Percentiles rank a stretch among this genome's conserved stretches.
Conservation (phyloP, 2,797 vertebrate genomes). For the Sciaenops ocellatus region DNA sequence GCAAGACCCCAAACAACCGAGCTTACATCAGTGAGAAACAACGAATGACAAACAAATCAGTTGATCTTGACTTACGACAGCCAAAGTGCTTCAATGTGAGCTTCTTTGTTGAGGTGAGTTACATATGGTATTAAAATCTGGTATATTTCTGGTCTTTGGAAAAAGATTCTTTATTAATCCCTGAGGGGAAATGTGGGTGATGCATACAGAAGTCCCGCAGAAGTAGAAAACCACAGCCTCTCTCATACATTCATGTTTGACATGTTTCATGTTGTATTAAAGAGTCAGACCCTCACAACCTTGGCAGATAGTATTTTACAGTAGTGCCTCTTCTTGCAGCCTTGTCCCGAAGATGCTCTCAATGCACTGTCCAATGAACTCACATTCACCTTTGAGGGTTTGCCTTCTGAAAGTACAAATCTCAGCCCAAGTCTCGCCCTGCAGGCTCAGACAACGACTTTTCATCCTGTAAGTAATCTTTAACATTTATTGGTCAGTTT, state of each 20-base stretch:
- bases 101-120: conserved; percentile 69
- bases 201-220: too few species aligned
- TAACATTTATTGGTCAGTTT: not conserved
- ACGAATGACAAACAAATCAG: not conserved
- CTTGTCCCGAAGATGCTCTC: conserved; percentile 85
- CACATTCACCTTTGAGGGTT: conserved; percentile 81
- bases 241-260: too few species aligned
- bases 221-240: too few species aligned
- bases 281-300: not conserved
- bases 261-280: not conserved
- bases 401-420: conserved; percentile 27
- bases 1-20: conserved; percentile 73
- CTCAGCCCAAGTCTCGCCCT: conserved; percentile 79
- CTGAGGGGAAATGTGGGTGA: not conserved
- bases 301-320: not conserved
- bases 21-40: conserved; percentile 64
- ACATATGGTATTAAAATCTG: not conserved
- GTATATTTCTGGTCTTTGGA: too few species aligned
- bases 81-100: rapidly evolving
- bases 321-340: conserved; percentile 61
- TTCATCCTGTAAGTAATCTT: conserved; percentile 71
- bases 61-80: rapidly evolving
- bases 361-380: conserved; percentile 83
- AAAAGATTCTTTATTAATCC: too few species aligned
- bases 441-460: conserved; percentile 51